These are phyloP conservation scores for Plagiodera versicolora DNA, from an alignment of 2,888 invertebrate species.

Conservation along the genomic window DNA sequence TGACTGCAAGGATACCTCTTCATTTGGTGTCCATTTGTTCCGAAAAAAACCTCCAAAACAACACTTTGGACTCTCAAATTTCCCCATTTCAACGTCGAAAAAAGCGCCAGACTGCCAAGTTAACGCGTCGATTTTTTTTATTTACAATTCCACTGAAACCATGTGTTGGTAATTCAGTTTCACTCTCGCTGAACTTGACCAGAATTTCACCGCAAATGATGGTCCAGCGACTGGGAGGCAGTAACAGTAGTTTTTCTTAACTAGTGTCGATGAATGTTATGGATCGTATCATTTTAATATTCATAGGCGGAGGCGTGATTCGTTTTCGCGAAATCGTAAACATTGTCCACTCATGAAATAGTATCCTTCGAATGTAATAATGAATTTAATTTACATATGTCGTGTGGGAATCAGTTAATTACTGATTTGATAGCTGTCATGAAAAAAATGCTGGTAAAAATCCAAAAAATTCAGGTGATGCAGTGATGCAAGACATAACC, in stretches of 20 bases:
- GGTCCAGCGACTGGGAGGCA: slow-evolving; percentile 8
- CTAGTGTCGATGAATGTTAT: slow-evolving; percentile 4
- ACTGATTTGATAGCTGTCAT: too few relatives aligned
- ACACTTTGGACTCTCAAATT: slow-evolving; percentile 32
- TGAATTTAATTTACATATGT: not conserved
- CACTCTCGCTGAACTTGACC: slow-evolving; percentile 21
- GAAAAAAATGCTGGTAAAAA: too few relatives aligned
- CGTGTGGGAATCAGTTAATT: too few relatives aligned
- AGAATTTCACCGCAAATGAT: slow-evolving; percentile 8
- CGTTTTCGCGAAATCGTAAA: not conserved
- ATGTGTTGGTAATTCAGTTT: slow-evolving; percentile 8
- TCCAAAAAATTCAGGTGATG: too few relatives aligned
- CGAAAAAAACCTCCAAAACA: slow-evolving; percentile 48
- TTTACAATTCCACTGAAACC: not conserved
- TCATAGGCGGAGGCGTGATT: not conserved
- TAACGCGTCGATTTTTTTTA: not conserved
- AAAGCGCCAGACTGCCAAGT: not conserved
- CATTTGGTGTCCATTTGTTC: slow-evolving; percentile 50
- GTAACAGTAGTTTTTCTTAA: slow-evolving; percentile 13
- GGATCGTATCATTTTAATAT: slow-evolving; percentile 9
- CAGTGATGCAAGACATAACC: too few relatives aligned
- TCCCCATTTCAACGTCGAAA: slow-evolving; percentile 38
- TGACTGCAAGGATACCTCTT: slow-evolving; percentile 43
- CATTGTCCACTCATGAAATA: not conserved
- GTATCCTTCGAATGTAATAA: not conserved